phyloP scores from a whole-genome alignment of 2,797 vertebrate species.

The Sebastes steindachneri region DNA sequence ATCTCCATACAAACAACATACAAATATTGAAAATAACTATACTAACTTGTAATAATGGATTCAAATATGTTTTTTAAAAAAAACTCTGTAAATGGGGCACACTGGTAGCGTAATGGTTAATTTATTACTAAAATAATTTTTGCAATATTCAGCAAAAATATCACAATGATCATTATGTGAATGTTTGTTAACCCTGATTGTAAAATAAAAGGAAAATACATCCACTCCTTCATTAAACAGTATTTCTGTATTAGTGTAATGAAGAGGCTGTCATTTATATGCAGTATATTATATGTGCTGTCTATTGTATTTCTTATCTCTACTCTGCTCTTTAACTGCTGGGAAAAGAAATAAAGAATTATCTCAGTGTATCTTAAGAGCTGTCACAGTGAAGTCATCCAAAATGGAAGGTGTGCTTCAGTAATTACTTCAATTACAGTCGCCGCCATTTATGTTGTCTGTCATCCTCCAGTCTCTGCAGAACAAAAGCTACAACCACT shows the following conservation, averaged over 20 bases:
- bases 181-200: background rate
- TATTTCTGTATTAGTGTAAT: background rate
- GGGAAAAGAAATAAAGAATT: constrained; percentile 18
- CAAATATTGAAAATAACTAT: too few species aligned
- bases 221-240: background rate
- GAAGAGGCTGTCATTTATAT: background rate
- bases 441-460: constrained; percentile 5
- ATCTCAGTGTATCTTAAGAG: constrained; percentile 18
- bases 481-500: constrained; percentile 99
- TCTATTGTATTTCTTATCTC: constrained; percentile 12
- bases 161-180: background rate
- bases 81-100: background rate
- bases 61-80: too few species aligned
- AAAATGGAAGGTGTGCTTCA: background rate
- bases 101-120: background rate
- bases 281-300: background rate
- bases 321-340: background rate
- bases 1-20: background rate
- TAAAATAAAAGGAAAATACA: background rate
- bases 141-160: background rate
- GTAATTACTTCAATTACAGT: constrained; percentile 14
- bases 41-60: too few species aligned
- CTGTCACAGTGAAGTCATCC: constrained; percentile 15
- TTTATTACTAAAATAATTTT: background rate
- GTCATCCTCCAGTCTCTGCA: constrained; percentile 89